Evolutionary conservation across 2,113 vertebrate genomes (phyloP), one percentile per base, ranked within the genome.

Genomic region (Marcusenius ussheri): DNA sequence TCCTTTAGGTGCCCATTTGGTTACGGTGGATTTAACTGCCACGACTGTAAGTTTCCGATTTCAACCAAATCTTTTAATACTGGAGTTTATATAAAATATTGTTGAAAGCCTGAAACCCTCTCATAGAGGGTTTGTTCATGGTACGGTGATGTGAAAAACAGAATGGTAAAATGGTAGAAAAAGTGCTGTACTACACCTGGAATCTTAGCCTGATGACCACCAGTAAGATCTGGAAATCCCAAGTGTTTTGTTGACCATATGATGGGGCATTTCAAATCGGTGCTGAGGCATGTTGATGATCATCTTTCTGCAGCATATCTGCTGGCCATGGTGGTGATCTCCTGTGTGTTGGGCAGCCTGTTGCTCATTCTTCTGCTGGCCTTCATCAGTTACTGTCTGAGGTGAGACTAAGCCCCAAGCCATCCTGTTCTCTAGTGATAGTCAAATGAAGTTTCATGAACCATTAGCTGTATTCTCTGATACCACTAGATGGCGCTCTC

Each of bases 21-120:
- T 62, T 95, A 95, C 0, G 88, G 92, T 21, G 96, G 96, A 74
- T 95, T 96, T 89, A 96, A 96, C 93, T 96, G 96, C 91, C 91
- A 92, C 19, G 95, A 96, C 90, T 94, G 96, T 96, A 92, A 95
- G 96, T 93, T 88, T 45, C 87, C 39, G 19, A 45, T 88, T 42
- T 8, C 5, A 77, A 88, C 35, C 19, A 87, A 3, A 46, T 5
- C 21, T 10, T 35, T 90, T 58, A 19, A 58, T 89, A 66, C 21
- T 15, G 17, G n/a, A 27, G n/a, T 35, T 39, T 27, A 85, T n/a
- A 13, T 27, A 2, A 58, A 62, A 62, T 35, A 21, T 42, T 45
- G 11, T 88, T 62, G 87, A 35, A 51, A 39, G 7, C 1, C 45
- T 53, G 46, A 49, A 15, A n/a, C n/a, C n/a, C n/a, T n/a, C n/a